Conservation (phyloP, 2,113 vertebrate species). For the Phalacrocorax pelagicus region DNA sequence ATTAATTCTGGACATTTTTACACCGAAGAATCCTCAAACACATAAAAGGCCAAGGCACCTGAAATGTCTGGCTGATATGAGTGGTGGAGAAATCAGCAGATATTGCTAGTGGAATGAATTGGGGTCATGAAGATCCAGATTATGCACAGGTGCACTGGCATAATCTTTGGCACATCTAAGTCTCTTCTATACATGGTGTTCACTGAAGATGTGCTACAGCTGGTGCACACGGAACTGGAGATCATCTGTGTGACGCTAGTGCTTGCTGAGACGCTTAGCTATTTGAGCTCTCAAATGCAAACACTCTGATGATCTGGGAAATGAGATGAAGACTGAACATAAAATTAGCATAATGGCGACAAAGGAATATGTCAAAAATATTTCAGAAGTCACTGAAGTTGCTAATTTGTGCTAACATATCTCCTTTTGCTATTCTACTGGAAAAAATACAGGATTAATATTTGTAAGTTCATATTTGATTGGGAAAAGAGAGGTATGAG, state of each 20-base stretch:
- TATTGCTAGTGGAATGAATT: background rate
- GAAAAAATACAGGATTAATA: background rate
- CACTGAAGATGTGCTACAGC: background rate
- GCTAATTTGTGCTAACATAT: background rate
- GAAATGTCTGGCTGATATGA: background rate
- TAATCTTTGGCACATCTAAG: background rate
- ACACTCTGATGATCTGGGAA: background rate
- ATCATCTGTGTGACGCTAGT: background rate
- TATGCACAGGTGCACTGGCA: background rate
- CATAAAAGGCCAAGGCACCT: background rate
- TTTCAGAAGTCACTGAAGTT: slow-evolving; percentile 21
- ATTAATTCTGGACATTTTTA: background rate
- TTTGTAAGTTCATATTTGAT: background rate
- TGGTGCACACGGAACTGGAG: background rate
- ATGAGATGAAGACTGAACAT: background rate
- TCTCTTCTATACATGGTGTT: background rate
- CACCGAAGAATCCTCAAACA: background rate
- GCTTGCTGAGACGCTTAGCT: background rate
- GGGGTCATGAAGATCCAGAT: background rate
- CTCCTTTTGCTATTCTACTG: background rate
- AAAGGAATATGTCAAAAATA: background rate
- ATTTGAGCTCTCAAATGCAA: background rate
- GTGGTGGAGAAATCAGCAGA: background rate
- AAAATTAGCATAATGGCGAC: background rate
- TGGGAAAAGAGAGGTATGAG: background rate